Evolutionary conservation across 2,797 vertebrate species (phyloP), one percentile per base, ranked within the genome.

Genomic region (Philypnodon macrostomus): DNA sequence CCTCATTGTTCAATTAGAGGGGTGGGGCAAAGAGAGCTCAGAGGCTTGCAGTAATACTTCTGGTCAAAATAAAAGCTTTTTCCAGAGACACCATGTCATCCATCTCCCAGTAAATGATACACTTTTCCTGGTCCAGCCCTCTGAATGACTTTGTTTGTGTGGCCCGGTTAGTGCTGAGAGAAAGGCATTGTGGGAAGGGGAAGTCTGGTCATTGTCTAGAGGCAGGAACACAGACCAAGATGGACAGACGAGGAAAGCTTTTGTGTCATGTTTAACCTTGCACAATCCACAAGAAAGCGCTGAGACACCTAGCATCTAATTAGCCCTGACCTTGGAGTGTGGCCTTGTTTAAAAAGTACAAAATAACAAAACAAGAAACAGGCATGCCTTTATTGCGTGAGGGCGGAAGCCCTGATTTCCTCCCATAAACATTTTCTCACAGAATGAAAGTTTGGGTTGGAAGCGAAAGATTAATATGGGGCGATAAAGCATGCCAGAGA

Each of bases 101-200:
- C 71, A 79, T 88, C 79, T 81, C 79, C 78, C 70, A 57, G 78
- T 85, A 87, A 88, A 86, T 82, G 77, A 85, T 84, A 85, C 85
- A 77, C n/a, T 87, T 74, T 85, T 79, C 76, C 75, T 84, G 82
- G 81, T 80, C 70, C 73, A 61, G 72, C 76, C 40, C 53, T 63
- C 79, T 44, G 57, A 71, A 77, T 85, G 81, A 84, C 84, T 83
- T 85, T 84, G 78, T 86, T 88, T 84, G 72, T 83, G 77, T 68
- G 71, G 80, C 79, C 75, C 65, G 73, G 70, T 84, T 83, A 79
- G 84, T 24, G 36, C 59, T 6, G 63, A 74, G 67, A 51, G 69
- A 65, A 44, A 31, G 7, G 41, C 71, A 37, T 62, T 65, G 64
- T 30, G 44, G 57, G 38, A 58, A 26, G 71, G 51, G 57, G 73